Evolutionary conservation across 2,888 invertebrate genomes (phyloP), one percentile per base, ranked within the genome.

Genomic region (Oscheius sp.): DNA sequence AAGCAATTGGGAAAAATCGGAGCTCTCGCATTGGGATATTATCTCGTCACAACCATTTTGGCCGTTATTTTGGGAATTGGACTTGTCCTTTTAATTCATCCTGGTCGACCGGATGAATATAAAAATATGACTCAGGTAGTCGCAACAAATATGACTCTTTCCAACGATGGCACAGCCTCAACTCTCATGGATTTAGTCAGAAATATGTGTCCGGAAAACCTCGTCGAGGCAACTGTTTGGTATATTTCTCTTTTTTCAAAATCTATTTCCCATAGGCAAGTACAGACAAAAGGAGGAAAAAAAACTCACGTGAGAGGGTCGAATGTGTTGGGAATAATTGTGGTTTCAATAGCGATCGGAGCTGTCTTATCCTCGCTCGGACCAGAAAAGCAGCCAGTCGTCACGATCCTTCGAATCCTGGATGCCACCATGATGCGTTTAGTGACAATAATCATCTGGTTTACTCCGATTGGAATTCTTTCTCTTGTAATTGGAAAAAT

Each of bases 401-500:
- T 69, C 34, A 33, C 57, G n/a, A 57, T 73, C 48, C 93, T 94
- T 88, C 91, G 92, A 79, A 92, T 92, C 52, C 91, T 93, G 70
- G 94, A 94, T 86, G 92, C 93, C 86, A 93, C 93, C 55, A 92
- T 94, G 84, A 93, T 94, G 92, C 91, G 92, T 87, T 93, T 94
- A 91, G 93, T 94, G 64, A 92, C 92, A 10, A 92, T 92, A 20
- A 92, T 93, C n/a, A 94, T 94, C 92, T 94, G 93, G 94, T 91
- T 91, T 82, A 91, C 91, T 20, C 91, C 91, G 6, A 87, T 91
- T 75, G 91, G 91, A 73, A 91, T 91, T 81, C 90, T 91, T 89
- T 91, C 90, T 78, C 87, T 91, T 68, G 91, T 91, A 71, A 89
- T 90, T 50, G 91, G 91, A 23, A 91, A 91, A 86, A 90, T 92